Evolutionary conservation across 1,140 invertebrate species (phyloP).

Genomic region (Delia radicum): DNA sequence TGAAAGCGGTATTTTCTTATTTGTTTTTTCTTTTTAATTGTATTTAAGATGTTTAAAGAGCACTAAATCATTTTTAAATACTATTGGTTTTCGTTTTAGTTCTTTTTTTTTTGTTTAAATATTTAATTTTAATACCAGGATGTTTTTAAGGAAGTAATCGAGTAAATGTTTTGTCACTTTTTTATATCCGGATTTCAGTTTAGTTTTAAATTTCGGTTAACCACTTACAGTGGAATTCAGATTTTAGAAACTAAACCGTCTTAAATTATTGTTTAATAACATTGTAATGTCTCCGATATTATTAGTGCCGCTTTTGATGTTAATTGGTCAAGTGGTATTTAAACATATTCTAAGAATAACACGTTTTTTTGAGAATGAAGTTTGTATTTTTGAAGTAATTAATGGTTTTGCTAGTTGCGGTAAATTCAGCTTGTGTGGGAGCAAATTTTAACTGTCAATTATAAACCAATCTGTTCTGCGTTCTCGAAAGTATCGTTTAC

Average conservation of each 20-base stretch:
- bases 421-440: too few relatives aligned
- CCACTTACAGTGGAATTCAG: too few relatives aligned
- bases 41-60: not conserved
- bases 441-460: too few relatives aligned
- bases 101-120: not conserved
- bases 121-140: not conserved
- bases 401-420: too few relatives aligned
- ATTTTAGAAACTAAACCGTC: not conserved
- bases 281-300: not conserved
- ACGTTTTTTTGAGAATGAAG: not conserved
- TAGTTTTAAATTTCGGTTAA: too few relatives aligned
- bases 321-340: not conserved
- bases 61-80: not conserved
- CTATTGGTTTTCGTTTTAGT: not conserved
- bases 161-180: not conserved
- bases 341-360: not conserved
- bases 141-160: not conserved
- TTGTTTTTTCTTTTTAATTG: not conserved
- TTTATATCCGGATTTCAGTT: not conserved
- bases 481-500: too few relatives aligned
- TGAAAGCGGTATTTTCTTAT: not conserved
- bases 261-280: not conserved
- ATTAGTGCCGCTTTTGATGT: not conserved
- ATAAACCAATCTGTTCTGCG: too few relatives aligned
- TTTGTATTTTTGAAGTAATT: not conserved